phyloP scores from a whole-genome alignment of 2,113 vertebrate species.

The Pseudolaguvia tuberculata region DNA sequence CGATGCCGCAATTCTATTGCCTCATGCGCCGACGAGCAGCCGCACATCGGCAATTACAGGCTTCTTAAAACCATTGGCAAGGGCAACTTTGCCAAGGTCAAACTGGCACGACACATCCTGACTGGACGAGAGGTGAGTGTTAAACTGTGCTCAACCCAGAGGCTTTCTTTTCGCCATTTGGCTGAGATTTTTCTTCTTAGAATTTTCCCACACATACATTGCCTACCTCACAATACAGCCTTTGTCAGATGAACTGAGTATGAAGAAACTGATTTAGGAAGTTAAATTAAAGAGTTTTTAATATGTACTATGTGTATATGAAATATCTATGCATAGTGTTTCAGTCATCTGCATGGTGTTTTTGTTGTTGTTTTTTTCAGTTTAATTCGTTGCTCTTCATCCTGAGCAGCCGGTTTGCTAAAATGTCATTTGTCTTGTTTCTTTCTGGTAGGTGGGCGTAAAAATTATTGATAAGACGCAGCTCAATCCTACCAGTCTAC shows the following conservation, averaged over 20 bases:
- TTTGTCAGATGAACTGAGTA: neutral
- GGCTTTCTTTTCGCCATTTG: neutral
- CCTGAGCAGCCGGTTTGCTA: neutral
- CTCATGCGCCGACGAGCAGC: constrained; percentile 81
- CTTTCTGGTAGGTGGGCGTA: constrained; percentile 46
- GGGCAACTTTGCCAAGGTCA: constrained; percentile 87
- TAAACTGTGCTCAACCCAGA: neutral
- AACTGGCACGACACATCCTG: constrained; percentile 81
- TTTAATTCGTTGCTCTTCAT: neutral
- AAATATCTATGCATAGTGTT: neutral
- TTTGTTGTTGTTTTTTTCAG: neutral
- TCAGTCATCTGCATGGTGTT: neutral
- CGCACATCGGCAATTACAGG: constrained; percentile 82
- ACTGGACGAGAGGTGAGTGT: constrained; percentile 81
- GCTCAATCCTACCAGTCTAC: constrained; percentile 50
- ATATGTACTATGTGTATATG: too few species aligned
- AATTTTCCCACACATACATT: neutral
- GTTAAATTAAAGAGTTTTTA: neutral
- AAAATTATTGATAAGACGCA: constrained; percentile 52
- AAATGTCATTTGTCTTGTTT: constrained; percentile 19
- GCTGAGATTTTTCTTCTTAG: neutral
- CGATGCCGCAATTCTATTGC: constrained; percentile 81
- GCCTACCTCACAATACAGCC: neutral
- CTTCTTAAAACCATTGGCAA: constrained; percentile 87
- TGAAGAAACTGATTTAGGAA: neutral